phyloP scores from a whole-genome alignment of 2,888 invertebrate species.

The Thumatha senex region DNA sequence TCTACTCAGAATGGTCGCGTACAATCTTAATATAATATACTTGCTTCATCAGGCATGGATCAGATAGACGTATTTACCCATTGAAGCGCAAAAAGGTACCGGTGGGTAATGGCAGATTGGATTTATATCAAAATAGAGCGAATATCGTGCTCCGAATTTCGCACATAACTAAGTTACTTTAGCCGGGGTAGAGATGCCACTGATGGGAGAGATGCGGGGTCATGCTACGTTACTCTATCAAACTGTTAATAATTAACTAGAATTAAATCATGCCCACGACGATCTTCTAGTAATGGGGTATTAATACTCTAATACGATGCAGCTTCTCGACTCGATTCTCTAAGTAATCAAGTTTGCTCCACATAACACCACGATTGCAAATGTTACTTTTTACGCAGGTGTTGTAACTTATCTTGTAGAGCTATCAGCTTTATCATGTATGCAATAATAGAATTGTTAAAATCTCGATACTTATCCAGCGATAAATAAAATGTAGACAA shows the following conservation, averaged over 20 bases:
- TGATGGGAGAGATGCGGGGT: conserved; percentile 27
- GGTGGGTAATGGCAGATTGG: conserved; percentile 49
- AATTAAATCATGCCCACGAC: conserved; percentile 60
- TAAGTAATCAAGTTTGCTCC: conserved; percentile 47
- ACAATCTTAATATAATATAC: too few relatives aligned
- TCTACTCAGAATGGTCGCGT: not conserved
- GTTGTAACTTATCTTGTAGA: conserved; percentile 16
- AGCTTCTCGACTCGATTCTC: conserved; percentile 38
- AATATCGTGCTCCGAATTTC: conserved; percentile 40
- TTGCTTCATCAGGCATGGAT: not conserved
- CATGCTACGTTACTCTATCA: conserved; percentile 43
- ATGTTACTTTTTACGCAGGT: conserved; percentile 35
- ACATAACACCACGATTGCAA: conserved; percentile 48
- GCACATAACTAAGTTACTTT: conserved; percentile 49
- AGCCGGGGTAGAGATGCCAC: conserved; percentile 27
- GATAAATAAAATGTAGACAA: conserved; percentile 1
- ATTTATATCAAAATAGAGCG: conserved; percentile 43
- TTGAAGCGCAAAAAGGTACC: conserved; percentile 39
- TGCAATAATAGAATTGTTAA: conserved; percentile 2
- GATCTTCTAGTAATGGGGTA: conserved; percentile 46
- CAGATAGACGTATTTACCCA: conserved; percentile 20
- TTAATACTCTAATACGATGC: conserved; percentile 53
- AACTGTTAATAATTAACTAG: conserved; percentile 59
- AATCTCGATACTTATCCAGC: not conserved
- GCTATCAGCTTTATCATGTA: conserved; percentile 4